Evolutionary conservation across 2,113 vertebrate species (phyloP).

Genomic region (Marmota flaviventris): DNA sequence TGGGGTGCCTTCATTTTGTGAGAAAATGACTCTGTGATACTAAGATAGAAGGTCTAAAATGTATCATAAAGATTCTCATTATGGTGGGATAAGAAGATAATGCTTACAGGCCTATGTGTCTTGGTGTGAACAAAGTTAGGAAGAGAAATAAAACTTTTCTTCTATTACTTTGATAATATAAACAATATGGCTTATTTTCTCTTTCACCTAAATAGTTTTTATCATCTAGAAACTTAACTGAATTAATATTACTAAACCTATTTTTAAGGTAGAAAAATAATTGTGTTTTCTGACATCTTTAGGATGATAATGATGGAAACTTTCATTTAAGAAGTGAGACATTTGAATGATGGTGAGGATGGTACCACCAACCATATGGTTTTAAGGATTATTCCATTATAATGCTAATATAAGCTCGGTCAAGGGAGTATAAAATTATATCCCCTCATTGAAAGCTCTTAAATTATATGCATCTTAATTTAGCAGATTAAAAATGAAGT

Average conservation of each 20-base stretch:
- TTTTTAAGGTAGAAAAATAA: slow-evolving; percentile 8
- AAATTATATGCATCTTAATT: background rate
- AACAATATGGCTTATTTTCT: background rate
- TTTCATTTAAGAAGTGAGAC: background rate
- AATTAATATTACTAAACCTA: background rate
- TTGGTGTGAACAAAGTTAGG: background rate
- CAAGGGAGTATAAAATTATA: background rate
- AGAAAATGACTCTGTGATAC: slow-evolving; percentile 2
- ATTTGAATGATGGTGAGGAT: background rate
- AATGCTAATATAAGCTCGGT: background rate
- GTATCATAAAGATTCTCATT: background rate
- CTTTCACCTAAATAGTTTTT: background rate
- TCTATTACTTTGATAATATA: slow-evolving; percentile 4
- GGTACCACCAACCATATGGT: background rate
- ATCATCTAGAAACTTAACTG: background rate
- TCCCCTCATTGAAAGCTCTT: background rate
- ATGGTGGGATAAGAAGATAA: background rate
- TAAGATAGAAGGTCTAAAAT: slow-evolving; percentile 19
- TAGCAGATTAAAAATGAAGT: background rate
- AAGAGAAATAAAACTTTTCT: background rate
- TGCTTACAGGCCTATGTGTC: background rate
- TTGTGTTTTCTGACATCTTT: background rate
- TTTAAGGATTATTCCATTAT: background rate
- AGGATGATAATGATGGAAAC: background rate
- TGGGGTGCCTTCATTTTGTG: background rate